phyloP scores from a whole-genome alignment of 2,888 invertebrate genomes.

The Tupiocoris notatus region DNA sequence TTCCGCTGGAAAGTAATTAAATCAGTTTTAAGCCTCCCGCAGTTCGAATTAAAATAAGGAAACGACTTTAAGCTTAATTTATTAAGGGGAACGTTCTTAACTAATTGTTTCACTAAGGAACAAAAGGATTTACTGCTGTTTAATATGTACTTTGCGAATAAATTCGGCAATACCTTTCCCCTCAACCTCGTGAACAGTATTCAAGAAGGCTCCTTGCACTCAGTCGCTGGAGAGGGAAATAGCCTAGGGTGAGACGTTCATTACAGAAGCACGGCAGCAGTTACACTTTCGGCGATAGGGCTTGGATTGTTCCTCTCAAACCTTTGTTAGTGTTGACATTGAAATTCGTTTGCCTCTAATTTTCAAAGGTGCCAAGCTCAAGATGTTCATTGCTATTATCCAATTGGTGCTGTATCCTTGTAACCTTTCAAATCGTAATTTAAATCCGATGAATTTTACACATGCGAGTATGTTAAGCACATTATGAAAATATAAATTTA shows the following conservation, averaged over 20 bases:
- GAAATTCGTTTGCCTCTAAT: neutral
- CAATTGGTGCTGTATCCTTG: too few relatives aligned
- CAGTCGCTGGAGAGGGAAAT: neutral
- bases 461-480: too few relatives aligned
- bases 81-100: constrained; percentile 40
- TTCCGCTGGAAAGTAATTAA: constrained; percentile 32
- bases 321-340: neutral
- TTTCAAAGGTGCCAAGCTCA: neutral
- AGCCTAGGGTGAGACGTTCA: constrained; percentile 27
- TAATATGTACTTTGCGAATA: constrained; percentile 44
- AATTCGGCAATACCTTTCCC: constrained; percentile 42
- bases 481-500: too few relatives aligned
- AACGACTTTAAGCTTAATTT: constrained; percentile 43
- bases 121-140: constrained; percentile 44
- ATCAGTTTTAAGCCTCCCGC: constrained; percentile 39
- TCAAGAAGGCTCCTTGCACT: constrained; percentile 6
- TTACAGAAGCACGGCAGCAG: constrained; percentile 4
- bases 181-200: constrained; percentile 11
- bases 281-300: constrained; percentile 22
- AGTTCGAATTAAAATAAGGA: constrained; percentile 42
- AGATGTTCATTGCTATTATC: too few relatives aligned
- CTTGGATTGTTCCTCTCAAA: constrained; percentile 16
- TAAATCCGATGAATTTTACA: too few relatives aligned
- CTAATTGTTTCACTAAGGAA: constrained; percentile 44
- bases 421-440: too few relatives aligned